phyloP scores from a whole-genome alignment of 2,797 vertebrate species.

The Chrosomus eos region DNA sequence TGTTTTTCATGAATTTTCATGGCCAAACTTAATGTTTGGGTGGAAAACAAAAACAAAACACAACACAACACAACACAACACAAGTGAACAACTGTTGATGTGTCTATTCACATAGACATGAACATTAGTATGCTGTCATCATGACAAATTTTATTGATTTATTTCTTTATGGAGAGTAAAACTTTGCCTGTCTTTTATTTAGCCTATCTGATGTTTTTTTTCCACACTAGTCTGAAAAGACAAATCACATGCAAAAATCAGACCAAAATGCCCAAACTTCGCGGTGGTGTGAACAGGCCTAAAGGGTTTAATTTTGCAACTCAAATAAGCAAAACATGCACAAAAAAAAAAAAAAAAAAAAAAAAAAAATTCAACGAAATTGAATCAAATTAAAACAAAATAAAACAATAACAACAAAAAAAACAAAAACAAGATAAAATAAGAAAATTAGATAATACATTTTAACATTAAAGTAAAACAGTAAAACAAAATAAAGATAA shows the following conservation, averaged over 20 bases:
- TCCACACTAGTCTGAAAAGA: not conserved
- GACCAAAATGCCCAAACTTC: not conserved
- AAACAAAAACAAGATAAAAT: not conserved
- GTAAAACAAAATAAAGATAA: not conserved
- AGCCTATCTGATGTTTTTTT: no score
- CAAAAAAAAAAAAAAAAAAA: accelerated
- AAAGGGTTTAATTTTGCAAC: not conserved
- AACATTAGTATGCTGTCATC: not conserved
- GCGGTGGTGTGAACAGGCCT: no score
- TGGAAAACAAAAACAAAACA: no score
- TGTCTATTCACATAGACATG: not conserved
- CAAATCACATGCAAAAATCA: not conserved
- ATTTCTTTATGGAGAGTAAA: not conserved
- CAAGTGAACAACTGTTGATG: no score
- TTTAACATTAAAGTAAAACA: not conserved
- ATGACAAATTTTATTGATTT: not conserved
- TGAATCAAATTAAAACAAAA: no score
- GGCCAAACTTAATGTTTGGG: no score
- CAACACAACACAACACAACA: no score
- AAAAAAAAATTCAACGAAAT: no score
- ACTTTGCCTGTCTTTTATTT: no score
- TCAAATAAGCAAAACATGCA: not conserved
- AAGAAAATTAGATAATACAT: not conserved
- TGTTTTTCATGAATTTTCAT: no score
- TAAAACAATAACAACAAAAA: not conserved